These are phyloP conservation scores for Amphiduros pacificus DNA, from an alignment of 2,888 invertebrate genomes.

Conservation along the genomic window DNA sequence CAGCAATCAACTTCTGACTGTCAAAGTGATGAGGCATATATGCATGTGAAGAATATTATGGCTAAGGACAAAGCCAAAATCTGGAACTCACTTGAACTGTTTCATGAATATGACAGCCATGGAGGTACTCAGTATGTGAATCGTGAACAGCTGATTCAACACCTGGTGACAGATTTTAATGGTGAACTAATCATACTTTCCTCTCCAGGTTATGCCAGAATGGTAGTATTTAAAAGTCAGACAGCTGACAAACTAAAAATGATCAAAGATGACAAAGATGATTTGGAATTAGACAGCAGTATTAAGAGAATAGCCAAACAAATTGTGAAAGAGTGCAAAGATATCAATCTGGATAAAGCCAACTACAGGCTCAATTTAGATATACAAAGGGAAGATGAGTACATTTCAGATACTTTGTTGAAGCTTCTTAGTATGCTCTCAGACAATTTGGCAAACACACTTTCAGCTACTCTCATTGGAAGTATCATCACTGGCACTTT, in stretches of 20 bases:
- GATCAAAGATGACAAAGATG: background rate
- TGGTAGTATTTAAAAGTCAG: background rate
- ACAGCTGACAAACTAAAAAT: background rate
- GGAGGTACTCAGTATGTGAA: background rate
- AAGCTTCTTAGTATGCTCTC: background rate
- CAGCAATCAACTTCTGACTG: background rate
- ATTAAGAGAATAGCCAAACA: background rate
- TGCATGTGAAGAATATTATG: background rate
- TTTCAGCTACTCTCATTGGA: slow-evolving; percentile 2
- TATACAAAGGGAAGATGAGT: background rate
- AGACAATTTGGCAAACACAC: background rate
- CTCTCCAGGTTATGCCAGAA: background rate
- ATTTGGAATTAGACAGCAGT: background rate
- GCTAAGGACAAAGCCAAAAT: background rate
- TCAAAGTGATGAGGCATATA: background rate
- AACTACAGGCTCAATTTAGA: background rate
- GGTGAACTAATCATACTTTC: slow-evolving; percentile 5
- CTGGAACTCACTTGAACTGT: background rate
- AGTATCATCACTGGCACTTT: slow-evolving; percentile 3
- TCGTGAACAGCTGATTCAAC: background rate
- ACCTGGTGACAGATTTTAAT: background rate
- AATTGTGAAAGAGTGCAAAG: background rate
- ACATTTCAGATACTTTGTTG: background rate
- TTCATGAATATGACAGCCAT: background rate
- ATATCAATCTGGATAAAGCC: background rate